Base-by-base conservation (phyloP, 2,888 invertebrate genomes). In the Ennomos quercinarius region DNA sequence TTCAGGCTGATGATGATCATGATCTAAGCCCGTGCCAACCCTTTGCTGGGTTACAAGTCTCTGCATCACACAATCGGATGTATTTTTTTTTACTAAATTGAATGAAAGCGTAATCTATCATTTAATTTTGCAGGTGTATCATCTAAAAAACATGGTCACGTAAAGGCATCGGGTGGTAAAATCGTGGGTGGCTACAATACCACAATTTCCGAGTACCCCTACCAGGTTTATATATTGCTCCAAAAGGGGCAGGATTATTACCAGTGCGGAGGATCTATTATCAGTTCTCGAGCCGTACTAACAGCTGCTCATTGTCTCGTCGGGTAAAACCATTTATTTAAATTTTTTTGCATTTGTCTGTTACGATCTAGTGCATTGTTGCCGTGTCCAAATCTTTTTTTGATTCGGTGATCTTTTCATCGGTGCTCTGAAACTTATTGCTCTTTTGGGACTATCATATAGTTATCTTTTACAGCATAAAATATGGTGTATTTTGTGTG, bases 251-350 rank as follows among this genome's bases (percentile, higher is more conserved):
- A 35, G 0, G 67, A 74, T 3, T 76, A 81, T 62, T 91, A 77
- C 55, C 84, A 85, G 47, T 93, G 93, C 65, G 93, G 93, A 9
- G 93, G 93, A 0, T 88, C 91, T 1, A 90, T 93, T 53, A 74
- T 93, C 41, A 88, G 75, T 56, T 39, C 52, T 0, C 66, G 66
- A n/a, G 77, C 79, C 57, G 72, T 93, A 8, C 65, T 93, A 10
- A 92, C 93, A 0, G 93, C 93, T 9, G 93, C 93, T 4, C 93
- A 93, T 73, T 93, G 93, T 63, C 64, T 93, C 1, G 61, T 63
- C 3, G 79, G 83, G 93, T 93, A 83, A 67, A 64, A 52, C 17
- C 9, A 38, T 10, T 39, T 10, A n/a, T n/a, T 10, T 43, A 43
- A 34, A 13, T 46, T 50, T 38, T 45, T 58, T 47, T 6, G 0